A percentile compares a stretch with the other conserved stretches of the same genome.
Conservation (phyloP, 2,113 vertebrate genomes). For the Caloenas nicobarica region DNA sequence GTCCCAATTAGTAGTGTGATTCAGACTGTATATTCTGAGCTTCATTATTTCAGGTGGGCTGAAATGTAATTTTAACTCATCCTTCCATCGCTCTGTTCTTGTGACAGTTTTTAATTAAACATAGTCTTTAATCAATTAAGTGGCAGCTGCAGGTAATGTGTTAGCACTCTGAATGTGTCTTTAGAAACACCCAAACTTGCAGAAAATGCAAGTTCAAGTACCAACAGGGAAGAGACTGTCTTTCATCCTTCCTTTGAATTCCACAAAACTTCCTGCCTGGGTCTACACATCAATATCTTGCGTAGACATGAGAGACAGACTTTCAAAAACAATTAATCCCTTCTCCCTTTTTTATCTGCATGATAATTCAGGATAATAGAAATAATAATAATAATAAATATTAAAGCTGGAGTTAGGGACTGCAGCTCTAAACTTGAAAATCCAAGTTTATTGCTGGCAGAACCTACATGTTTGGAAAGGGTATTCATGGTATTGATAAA, state of each 20-base stretch:
- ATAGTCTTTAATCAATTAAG: slow-evolving; percentile 56
- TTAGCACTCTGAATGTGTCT: slow-evolving; percentile 7
- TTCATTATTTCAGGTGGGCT: slow-evolving; percentile 24
- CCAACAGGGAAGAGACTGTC: slow-evolving; percentile 31
- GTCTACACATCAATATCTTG: slow-evolving; percentile 22
- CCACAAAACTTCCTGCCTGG: slow-evolving; percentile 29
- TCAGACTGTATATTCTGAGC: neutral
- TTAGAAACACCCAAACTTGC: slow-evolving; percentile 7
- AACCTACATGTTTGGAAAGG: neutral
- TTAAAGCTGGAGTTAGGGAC: neutral
- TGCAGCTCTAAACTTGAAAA: neutral
- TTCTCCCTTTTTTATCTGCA: neutral
- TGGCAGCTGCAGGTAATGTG: slow-evolving; percentile 19
- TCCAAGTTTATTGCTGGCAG: neutral
- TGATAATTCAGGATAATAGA: neutral
- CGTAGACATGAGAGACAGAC: neutral
- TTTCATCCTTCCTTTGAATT: slow-evolving; percentile 56
- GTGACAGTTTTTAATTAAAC: slow-evolving; percentile 55
- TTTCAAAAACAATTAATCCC: slow-evolving; percentile 5
- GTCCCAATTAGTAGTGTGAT: neutral
- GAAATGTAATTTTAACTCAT: slow-evolving; percentile 34
- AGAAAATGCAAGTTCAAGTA: slow-evolving; percentile 55
- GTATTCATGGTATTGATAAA: neutral
- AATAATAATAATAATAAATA: slow-evolving; percentile 22
- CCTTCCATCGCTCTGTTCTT: neutral